Evolutionary conservation across 1,140 invertebrate genomes (phyloP).

Genomic region (Halyomorpha halys): DNA sequence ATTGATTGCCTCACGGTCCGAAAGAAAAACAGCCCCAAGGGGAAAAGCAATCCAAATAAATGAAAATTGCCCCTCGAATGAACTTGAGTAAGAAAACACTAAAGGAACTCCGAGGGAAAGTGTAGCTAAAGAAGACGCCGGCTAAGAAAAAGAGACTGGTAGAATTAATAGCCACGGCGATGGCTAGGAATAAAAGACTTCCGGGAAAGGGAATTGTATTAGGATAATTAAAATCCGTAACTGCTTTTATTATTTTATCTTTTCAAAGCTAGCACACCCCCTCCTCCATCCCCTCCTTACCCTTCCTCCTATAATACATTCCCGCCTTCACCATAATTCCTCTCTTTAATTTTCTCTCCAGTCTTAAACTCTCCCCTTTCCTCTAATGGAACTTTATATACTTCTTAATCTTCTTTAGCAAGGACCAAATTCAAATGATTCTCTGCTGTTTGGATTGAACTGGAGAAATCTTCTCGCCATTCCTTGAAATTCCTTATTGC

Average conservation of each 20-base stretch:
- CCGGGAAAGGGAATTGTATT: slow-evolving; percentile 5
- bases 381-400: slow-evolving; percentile 16
- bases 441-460: no score
- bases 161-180: slow-evolving; percentile 10
- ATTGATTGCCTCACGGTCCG: no score
- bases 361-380: neutral
- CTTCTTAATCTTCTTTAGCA: slow-evolving; percentile 8
- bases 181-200: slow-evolving; percentile 10
- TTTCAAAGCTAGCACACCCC: slow-evolving; percentile 8
- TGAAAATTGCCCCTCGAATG: slow-evolving; percentile 5
- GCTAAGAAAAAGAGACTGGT: slow-evolving; percentile 9
- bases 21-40: no score
- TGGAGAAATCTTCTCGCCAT: no score
- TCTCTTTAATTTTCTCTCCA: slow-evolving; percentile 1
- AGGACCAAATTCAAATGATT: no score
- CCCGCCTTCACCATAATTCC: slow-evolving; percentile 6
- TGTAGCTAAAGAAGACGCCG: slow-evolving; percentile 1
- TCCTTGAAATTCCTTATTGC: no score
- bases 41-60: no score
- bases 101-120: neutral
- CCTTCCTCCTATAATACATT: neutral
- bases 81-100: neutral
- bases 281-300: neutral
- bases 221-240: slow-evolving; percentile 18
- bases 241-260: slow-evolving; percentile 19